Evolutionary conservation across 1,140 invertebrate genomes (phyloP).

Genomic region (Anagrus nilaparvatae): DNA sequence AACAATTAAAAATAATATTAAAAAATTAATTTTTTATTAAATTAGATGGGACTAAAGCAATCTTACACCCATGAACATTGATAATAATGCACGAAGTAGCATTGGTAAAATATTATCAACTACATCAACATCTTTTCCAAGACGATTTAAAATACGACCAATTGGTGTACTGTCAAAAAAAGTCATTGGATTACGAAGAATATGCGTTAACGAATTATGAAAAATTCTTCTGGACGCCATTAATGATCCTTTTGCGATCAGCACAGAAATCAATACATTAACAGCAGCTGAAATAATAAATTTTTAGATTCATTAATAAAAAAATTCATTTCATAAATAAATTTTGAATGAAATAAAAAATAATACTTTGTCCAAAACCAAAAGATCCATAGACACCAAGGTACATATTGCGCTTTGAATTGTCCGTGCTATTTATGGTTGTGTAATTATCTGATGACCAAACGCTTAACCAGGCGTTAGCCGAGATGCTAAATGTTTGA

Average conservation of each 20-base stretch:
- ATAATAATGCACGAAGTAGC: too few species aligned
- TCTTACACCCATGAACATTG: too few species aligned
- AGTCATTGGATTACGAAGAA: conserved; percentile 57
- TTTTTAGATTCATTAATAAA: too few species aligned
- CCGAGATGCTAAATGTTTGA: conserved; percentile 78
- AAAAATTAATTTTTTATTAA: conserved; percentile 62
- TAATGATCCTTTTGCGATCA: too few species aligned
- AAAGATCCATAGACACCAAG: conserved; percentile 79
- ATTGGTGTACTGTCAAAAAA: conserved; percentile 83
- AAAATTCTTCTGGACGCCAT: too few species aligned
- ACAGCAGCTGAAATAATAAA: too few species aligned
- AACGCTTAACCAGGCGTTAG: conserved; percentile 82
- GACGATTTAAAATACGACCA: conserved; percentile 76
- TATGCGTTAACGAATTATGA: too few species aligned
- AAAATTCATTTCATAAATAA: too few species aligned
- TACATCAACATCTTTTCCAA: conserved; percentile 66
- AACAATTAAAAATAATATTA: conserved; percentile 74
- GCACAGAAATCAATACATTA: too few species aligned
- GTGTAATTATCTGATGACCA: conserved; percentile 75
- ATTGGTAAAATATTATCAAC: too few species aligned
- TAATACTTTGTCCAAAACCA: conserved; percentile 81
- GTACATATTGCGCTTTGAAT: conserved; percentile 61
- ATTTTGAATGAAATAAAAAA: too few species aligned
- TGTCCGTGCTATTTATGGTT: conserved; percentile 51
- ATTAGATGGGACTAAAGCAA: conserved; percentile 56